Percentiles rank a stretch among this genome's conserved stretches.
Conservation (phyloP, 2,888 invertebrate species). For the Drosophila engyochracea region DNA sequence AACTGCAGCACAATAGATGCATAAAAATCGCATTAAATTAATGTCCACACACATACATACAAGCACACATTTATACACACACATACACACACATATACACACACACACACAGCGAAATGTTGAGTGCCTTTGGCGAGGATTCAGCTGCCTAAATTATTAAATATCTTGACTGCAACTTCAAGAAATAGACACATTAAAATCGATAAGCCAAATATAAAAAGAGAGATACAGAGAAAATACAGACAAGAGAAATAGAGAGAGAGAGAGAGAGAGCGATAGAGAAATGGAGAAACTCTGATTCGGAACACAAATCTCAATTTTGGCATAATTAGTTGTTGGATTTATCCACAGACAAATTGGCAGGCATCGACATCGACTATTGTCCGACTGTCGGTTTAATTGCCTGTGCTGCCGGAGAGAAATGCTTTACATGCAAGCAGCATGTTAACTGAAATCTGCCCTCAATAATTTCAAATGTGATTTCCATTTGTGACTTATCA, state of each 20-base stretch:
- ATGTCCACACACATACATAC: constrained; percentile 14
- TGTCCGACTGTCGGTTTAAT: not conserved
- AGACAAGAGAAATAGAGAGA: not conserved
- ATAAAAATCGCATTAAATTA: constrained; percentile 60
- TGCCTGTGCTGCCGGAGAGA: not conserved
- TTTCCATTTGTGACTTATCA: not conserved
- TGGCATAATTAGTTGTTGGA: constrained; percentile 1
- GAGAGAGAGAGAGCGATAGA: not conserved
- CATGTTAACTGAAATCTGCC: not conserved
- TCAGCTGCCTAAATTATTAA: constrained; percentile 65
- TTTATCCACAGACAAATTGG: not conserved
- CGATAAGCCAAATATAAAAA: constrained; percentile 22
- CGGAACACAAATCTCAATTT: not conserved
- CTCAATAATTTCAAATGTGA: not conserved
- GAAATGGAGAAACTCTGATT: not conserved
- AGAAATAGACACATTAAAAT: constrained; percentile 36
- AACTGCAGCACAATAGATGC: constrained; percentile 62
- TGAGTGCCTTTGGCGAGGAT: constrained; percentile 37
- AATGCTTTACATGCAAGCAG: not conserved
- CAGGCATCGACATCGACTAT: not conserved
- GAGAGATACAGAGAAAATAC: not conserved
- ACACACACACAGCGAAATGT: constrained; percentile 11
- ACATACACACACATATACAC: not conserved
- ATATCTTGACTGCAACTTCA: constrained; percentile 40
- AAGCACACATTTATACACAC: not conserved